Evolutionary conservation across 2,888 invertebrate genomes (phyloP).

Genomic region (Prosapia bicincta): DNA sequence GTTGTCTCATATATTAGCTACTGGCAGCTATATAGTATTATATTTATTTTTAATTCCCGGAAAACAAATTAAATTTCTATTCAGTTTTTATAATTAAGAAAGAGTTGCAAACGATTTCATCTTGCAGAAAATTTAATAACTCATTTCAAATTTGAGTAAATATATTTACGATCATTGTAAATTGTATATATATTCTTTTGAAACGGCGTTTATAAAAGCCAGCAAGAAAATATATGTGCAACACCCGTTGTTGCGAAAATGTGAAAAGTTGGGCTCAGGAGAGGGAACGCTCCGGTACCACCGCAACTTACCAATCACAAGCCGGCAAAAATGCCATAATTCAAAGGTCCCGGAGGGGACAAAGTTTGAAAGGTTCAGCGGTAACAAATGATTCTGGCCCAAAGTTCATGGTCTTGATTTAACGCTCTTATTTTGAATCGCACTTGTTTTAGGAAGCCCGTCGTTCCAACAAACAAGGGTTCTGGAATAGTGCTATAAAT

Average conservation of each 20-base stretch:
- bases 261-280: not conserved
- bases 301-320: not conserved
- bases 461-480: too few relatives aligned
- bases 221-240: not conserved
- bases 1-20: too few relatives aligned
- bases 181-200: too few relatives aligned
- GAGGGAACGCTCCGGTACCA: not conserved
- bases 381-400: not conserved
- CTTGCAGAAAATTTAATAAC: too few relatives aligned
- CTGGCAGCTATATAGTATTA: too few relatives aligned
- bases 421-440: not conserved
- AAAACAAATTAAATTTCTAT: too few relatives aligned
- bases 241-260: not conserved
- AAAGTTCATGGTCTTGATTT: not conserved
- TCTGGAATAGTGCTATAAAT: too few relatives aligned
- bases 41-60: too few relatives aligned
- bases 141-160: too few relatives aligned
- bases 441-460: not conserved
- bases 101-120: too few relatives aligned
- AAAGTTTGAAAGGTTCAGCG: not conserved
- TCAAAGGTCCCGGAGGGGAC: not conserved
- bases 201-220: not conserved
- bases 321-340: not conserved
- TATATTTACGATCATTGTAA: too few relatives aligned
- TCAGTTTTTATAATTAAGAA: too few relatives aligned